phyloP scores from a whole-genome alignment of 2,797 vertebrate genomes.

The Perodicticus potto region DNA sequence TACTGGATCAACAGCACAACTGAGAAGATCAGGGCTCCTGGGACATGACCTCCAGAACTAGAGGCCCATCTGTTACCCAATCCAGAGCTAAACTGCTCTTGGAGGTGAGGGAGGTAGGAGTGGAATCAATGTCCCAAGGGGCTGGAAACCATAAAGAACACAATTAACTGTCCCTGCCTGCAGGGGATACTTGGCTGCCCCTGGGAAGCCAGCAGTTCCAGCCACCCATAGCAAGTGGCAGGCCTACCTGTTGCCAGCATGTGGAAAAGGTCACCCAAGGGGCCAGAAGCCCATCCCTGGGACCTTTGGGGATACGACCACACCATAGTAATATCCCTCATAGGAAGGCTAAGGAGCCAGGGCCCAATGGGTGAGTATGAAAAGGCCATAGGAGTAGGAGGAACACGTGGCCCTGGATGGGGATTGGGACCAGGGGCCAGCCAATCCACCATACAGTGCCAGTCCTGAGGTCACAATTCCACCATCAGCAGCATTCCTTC shows the following conservation, averaged over 20 bases:
- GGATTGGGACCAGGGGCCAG: neutral
- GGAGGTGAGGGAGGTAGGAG: slow-evolving; percentile 69
- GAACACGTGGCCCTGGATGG: neutral
- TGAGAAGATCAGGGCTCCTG: neutral
- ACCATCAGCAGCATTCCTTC: slow-evolving; percentile 48
- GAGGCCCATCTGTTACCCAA: neutral
- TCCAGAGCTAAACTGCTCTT: slow-evolving; percentile 42
- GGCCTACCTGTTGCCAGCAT: neutral
- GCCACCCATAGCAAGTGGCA: neutral
- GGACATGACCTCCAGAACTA: neutral
- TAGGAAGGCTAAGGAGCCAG: slow-evolving; percentile 9
- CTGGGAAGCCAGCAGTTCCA: slow-evolving; percentile 29
- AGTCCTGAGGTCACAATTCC: slow-evolving; percentile 59
- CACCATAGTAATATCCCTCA: slow-evolving; percentile 22
- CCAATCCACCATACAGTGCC: neutral
- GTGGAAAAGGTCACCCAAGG: neutral
- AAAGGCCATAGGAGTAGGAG: slow-evolving; percentile 36
- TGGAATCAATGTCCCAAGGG: slow-evolving; percentile 44
- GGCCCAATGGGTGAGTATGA: neutral
- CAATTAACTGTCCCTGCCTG: slow-evolving; percentile 55
- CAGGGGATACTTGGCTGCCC: neutral
- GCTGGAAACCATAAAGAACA: slow-evolving; percentile 2
- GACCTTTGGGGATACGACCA: neutral
- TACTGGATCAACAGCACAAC: neutral
- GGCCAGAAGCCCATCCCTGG: neutral